Percentiles rank a stretch among this genome's conserved stretches.
These are phyloP conservation scores for Hyles vespertilio DNA, from an alignment of 1,140 invertebrate genomes.

Conservation along the genomic window DNA sequence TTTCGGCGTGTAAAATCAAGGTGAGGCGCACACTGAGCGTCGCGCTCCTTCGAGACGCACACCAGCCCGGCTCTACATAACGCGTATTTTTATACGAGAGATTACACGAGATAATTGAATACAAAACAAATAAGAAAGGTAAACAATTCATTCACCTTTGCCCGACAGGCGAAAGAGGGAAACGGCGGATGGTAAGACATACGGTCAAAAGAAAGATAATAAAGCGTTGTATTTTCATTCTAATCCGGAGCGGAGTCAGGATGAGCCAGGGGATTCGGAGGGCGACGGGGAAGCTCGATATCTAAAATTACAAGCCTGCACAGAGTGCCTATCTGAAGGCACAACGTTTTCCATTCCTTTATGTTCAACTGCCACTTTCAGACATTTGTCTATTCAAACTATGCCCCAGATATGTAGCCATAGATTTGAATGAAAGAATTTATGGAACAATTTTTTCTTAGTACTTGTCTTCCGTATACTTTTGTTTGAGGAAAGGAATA, in stretches of 20 bases:
- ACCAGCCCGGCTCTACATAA: background rate
- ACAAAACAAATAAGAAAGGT: slow-evolving; percentile 32
- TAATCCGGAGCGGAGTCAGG: slow-evolving; percentile 59
- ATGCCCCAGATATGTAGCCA: slow-evolving; percentile 35
- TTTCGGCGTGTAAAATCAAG: slow-evolving; percentile 17
- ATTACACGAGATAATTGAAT: slow-evolving; percentile 28
- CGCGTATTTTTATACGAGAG: background rate
- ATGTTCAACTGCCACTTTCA: slow-evolving; percentile 62
- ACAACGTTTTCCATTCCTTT: slow-evolving; percentile 56
- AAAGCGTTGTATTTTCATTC: slow-evolving; percentile 71
- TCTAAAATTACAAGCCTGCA: slow-evolving; percentile 70
- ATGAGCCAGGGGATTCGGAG: slow-evolving; percentile 48
- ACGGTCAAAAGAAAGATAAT: slow-evolving; percentile 68
- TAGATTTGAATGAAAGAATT: slow-evolving; percentile 28
- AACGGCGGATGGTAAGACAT: slow-evolving; percentile 54
- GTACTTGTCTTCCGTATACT: too few species aligned
- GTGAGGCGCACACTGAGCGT: background rate
- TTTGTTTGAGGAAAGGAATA: too few species aligned
- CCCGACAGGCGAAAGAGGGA: slow-evolving; percentile 25
- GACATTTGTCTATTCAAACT: slow-evolving; percentile 53
- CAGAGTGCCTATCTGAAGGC: slow-evolving; percentile 59
- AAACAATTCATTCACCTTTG: slow-evolving; percentile 37
- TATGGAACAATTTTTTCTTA: too few species aligned
- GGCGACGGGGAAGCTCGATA: slow-evolving; percentile 51
- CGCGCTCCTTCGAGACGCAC: background rate